Evolutionary conservation across 2,888 invertebrate genomes (phyloP).

Genomic region (Linnaemya vulpina): DNA sequence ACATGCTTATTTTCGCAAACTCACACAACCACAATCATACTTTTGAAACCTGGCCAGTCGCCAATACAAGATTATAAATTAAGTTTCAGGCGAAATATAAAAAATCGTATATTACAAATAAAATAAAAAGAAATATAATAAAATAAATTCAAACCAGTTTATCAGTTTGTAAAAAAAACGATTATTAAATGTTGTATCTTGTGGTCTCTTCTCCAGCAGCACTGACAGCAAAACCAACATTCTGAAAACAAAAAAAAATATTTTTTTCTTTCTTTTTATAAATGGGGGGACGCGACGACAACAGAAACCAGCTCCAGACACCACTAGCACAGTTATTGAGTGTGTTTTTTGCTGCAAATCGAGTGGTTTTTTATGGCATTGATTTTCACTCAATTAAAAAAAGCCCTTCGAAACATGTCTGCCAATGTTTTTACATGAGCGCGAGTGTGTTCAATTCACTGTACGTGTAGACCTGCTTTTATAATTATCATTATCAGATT

Average conservation of each 20-base stretch:
- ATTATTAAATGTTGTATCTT: conserved; percentile 14
- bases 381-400: conserved; percentile 42
- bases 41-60: conserved; percentile 66
- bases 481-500: conserved; percentile 28
- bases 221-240: conserved; percentile 19
- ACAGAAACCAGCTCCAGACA: background rate
- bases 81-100: conserved; percentile 47
- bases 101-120: conserved; percentile 50
- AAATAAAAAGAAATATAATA: conserved; percentile 30
- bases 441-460: background rate
- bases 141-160: conserved; percentile 76
- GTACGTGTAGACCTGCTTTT: conserved; percentile 32
- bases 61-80: conserved; percentile 60
- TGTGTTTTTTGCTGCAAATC: conserved; percentile 30
- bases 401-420: conserved; percentile 32
- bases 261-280: conserved; percentile 65
- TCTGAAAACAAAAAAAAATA: conserved; percentile 50
- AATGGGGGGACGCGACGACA: background rate
- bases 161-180: conserved; percentile 76
- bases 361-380: conserved; percentile 44
- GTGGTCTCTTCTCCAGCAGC: conserved; percentile 18
- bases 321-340: conserved; percentile 36
- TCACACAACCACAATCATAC: conserved; percentile 6
- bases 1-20: conserved; percentile 3
- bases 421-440: background rate